Conservation (phyloP, 1,140 invertebrate species). For the Meloidogyne chitwoodi region DNA sequence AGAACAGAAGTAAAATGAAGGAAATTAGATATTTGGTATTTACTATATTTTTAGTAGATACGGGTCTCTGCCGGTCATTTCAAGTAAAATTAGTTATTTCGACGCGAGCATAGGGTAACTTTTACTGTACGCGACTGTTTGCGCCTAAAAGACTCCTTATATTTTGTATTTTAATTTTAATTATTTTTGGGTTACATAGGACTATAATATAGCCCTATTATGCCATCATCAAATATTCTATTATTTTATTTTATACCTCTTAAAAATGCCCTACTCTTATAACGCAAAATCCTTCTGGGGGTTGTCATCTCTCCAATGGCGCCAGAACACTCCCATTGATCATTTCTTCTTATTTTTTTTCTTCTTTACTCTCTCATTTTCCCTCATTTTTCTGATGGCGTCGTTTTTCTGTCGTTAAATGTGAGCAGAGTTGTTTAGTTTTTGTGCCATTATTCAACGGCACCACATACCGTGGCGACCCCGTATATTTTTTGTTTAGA, state of each 20-base stretch:
- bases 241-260: neutral
- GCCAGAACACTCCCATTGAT: neutral
- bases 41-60: too few relatives aligned
- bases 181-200: too few relatives aligned
- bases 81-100: too few relatives aligned
- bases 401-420: constrained; percentile 9
- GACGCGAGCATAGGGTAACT: too few relatives aligned
- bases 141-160: too few relatives aligned
- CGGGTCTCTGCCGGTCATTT: too few relatives aligned
- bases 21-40: too few relatives aligned
- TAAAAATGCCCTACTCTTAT: neutral
- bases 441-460: neutral
- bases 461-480: neutral
- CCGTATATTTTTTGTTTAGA: neutral
- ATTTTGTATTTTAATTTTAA: too few relatives aligned
- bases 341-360: neutral
- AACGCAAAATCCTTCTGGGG: neutral
- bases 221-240: neutral
- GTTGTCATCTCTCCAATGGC: neutral
- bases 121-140: too few relatives aligned
- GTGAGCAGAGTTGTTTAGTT: neutral
- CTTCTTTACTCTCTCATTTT: neutral
- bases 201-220: too few relatives aligned
- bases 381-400: constrained; percentile 12
- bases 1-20: too few relatives aligned